Base-by-base conservation (phyloP, 1,140 invertebrate species). In the Contarinia nasturtii region DNA sequence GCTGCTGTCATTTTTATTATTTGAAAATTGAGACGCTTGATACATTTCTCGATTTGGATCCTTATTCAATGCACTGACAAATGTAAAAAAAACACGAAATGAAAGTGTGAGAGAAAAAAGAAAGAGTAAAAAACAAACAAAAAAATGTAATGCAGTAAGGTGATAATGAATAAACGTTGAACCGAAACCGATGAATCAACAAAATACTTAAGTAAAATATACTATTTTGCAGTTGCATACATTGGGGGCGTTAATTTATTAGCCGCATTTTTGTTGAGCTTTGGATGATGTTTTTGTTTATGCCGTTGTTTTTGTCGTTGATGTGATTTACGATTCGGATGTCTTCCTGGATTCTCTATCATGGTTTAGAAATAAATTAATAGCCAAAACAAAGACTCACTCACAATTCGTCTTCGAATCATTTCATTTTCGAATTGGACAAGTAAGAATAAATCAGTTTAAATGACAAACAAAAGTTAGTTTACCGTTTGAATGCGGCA, bases 1-100 rank as follows among this genome's bases (percentile, higher is more conserved):
- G 48, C 57, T 57, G 54, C 55, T 57, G 40, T 46, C 11, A 27
- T 48, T 37, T 7, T 40, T 44, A 17, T 14, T 19, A n/a, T 44
- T 34, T 10, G 36, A 21, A 12, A 10, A 14, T 2, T 48, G 44
- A 49, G 50, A 37, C 46, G 22, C 17, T 49, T 46, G 0, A 49
- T 40, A 15, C 14, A 15, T 7, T n/a, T 40, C 3, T 12, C 7
- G 17, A 15, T 40, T 40, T 18, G 37, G 37, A 18, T 40, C 17
- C 3, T 40, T 7, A 40, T 40, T 40, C 19, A 49, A 40, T 51
- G 21, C 4, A 27, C 27, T 27, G 33, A 51, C 57, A 52, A 54
- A 56, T 59, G 54, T 51, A 48, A 55, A 18, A 15, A 40, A 4
- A 15, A 36, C 34, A 10, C 34, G 34, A 36, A 10, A 8, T 36